These are phyloP conservation scores for Volucella bombylans DNA, from an alignment of 2,888 invertebrate genomes.

Conservation along the genomic window DNA sequence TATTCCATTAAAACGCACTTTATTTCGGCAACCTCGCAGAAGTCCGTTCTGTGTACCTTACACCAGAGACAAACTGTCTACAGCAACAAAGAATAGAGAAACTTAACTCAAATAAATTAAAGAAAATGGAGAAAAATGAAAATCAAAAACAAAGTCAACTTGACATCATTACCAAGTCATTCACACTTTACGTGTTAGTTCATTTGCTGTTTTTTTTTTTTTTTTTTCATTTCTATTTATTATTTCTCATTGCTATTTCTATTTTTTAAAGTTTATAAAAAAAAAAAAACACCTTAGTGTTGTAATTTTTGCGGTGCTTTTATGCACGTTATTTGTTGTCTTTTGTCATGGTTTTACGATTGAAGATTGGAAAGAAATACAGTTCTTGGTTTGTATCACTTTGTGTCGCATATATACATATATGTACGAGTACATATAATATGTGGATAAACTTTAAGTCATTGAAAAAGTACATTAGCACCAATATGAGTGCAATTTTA, in stretches of 20 bases:
- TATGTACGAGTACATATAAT: no score
- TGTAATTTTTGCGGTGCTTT: constrained; percentile 10
- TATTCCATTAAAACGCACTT: constrained; percentile 50
- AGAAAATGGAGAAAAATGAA: constrained; percentile 37
- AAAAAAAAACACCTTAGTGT: constrained; percentile 11
- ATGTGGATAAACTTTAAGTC: constrained; percentile 16
- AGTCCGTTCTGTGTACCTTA: constrained; percentile 23
- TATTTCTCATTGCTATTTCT: constrained; percentile 14
- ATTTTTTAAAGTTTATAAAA: constrained; percentile 21
- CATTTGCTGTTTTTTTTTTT: constrained; percentile 43
- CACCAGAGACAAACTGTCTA: constrained; percentile 45
- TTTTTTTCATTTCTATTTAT: constrained; percentile 29
- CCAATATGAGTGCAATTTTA: background rate
- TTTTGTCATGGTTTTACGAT: constrained; percentile 1
- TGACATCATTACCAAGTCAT: constrained; percentile 75
- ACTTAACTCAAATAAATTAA: constrained; percentile 45
- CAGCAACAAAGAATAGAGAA: constrained; percentile 48
- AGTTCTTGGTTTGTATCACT: background rate
- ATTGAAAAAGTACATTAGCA: constrained; percentile 46
- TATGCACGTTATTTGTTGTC: background rate
- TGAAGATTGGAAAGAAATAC: no score
- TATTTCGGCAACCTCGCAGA: constrained; percentile 41
- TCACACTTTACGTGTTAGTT: constrained; percentile 69
- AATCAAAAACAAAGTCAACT: constrained; percentile 72
- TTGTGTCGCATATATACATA: background rate